Conservation (phyloP, 2,113 vertebrate species). For the Scalopus aquaticus region DNA sequence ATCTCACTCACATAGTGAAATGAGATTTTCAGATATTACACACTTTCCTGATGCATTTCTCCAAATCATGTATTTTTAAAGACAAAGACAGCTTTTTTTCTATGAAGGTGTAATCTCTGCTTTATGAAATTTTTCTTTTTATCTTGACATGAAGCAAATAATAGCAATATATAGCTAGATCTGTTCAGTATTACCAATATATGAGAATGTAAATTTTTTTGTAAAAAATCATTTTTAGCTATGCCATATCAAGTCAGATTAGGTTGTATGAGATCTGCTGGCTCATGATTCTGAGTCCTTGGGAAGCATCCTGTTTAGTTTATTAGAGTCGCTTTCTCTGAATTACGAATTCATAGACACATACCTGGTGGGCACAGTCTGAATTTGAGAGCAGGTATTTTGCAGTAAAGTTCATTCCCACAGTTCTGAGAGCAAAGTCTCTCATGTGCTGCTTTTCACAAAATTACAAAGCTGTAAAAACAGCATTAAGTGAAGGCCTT, state of each 20-base stretch:
- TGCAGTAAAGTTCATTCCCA: neutral
- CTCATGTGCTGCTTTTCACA: neutral
- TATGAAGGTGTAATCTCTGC: neutral
- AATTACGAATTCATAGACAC: constrained; percentile 34
- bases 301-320: neutral
- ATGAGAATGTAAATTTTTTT: neutral
- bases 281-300: neutral
- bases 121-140: neutral
- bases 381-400: neutral
- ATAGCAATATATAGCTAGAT: neutral
- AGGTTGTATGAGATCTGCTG: neutral
- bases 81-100: neutral
- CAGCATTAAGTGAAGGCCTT: neutral
- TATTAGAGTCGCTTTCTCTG: neutral
- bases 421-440: neutral
- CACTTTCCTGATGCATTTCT: neutral
- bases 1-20: neutral
- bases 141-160: neutral
- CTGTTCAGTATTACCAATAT: neutral
- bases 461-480: neutral
- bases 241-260: neutral
- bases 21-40: neutral
- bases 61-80: neutral
- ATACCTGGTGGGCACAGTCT: neutral
- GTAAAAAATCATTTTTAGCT: neutral